Evolutionary conservation across 2,113 vertebrate genomes (phyloP), one percentile per base, ranked within the genome.

Genomic region (Anoura caudifer): DNA sequence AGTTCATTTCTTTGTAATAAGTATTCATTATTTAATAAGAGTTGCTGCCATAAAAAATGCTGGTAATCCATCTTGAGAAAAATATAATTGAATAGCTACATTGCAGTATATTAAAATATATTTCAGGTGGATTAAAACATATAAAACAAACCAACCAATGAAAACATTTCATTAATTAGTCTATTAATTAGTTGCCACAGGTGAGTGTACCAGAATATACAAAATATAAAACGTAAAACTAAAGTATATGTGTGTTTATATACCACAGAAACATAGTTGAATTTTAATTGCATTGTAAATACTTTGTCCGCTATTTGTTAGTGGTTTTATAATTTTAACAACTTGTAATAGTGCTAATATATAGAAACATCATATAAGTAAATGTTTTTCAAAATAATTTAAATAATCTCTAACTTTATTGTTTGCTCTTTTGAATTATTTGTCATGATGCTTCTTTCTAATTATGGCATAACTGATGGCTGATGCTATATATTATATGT

Each of bases 11-110:
- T 86, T 9, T 50, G 38, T 75, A 10, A 70, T 45, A 45, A 83
- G 22, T 9, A 47, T 83, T 47, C 91, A 87, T 89, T 96, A 85
- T 69, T 89, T 89, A 91, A 93, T 85, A 92, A 93, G 92, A 82
- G 1, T 36, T 89, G 22, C 38, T 56, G 26, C 22, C 31, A 87
- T 97, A 81, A 85, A 72, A 84, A 82, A 4, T 38, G 0, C n/a
- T 70, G 26, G 19, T 59, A 61, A 93, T 88, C 31, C 63, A 97
- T 86, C 26, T 63, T 61, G 13, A 94, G 14, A 20, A 88, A 96
- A 92, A 90, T 70, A 80, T 84, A 95, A 70, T 31, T 92, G 22
- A 76, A 63, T 90, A 2, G 10, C 59, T 79, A 59, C 5, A 83
- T 86, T 79, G 5, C 5, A 75, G 70, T 94, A 88, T 13, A 87